Base-by-base conservation (phyloP, 2,113 vertebrate genomes). In the Diphyllodes magnificus region DNA sequence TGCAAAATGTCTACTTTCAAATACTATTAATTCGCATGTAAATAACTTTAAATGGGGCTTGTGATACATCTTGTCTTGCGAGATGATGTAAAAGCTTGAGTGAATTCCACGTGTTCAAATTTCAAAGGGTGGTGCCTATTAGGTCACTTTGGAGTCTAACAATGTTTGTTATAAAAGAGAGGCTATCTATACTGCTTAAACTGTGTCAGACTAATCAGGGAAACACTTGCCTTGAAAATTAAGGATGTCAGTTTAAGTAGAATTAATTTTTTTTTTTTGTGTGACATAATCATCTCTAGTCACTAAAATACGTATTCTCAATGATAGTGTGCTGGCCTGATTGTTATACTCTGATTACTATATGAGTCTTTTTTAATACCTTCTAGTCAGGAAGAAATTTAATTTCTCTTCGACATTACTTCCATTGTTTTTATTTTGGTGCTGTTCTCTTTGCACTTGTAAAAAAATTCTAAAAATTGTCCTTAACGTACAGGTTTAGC, bases 151-250 rank as follows among this genome's bases (percentile, higher is more conserved):
- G 3, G 24, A 54, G 42, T n/a, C 70, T 88, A 39, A 33, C 35
- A 59, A 6, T 80, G 63, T n/a, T 82, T 69, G 14, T 82, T 87
- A 6, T 73, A 63, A 18, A 42, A 85, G 17, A 59, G 28, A 35
- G 30, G 47, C 42, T 92, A 61, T 86, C 49, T 89, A 2, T 64
- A 39, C 45, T 85, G 7, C 50, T 91, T 80, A 20, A 89, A 57
- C 24, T 82, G 37, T 81, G n/a, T 92, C 82, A 87, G 53, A 70
- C 73, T 69, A 91, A 64, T 85, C 87, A 82, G 83, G 79, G 82
- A 90, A 95, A 82, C 54, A 65, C 63, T 85, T 89, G 25, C 50
- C 59, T 95, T 91, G 33, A 69, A 82, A 86, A 95, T 90, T 82
- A 92, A 72, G 42, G 15, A 82, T 90, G 75, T 85, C 85, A 86